A percentile compares a stretch with the other conserved stretches of the same genome.
Evolutionary conservation across 2,888 invertebrate genomes (phyloP).

Genomic region (Erebia ligea): DNA sequence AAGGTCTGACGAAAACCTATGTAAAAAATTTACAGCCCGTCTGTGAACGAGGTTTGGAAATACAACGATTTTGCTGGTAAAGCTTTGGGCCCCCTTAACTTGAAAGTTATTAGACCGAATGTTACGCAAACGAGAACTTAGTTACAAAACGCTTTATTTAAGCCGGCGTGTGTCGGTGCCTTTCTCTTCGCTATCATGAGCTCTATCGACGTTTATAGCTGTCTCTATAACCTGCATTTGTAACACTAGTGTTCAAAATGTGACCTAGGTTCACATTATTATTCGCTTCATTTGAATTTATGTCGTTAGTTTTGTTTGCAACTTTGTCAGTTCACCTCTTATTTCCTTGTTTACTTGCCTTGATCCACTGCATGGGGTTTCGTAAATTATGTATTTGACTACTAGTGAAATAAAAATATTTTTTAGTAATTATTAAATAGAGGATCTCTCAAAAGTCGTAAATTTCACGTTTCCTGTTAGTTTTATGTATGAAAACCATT

Average conservation of each 20-base stretch:
- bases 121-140: constrained; percentile 52
- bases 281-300: constrained; percentile 12
- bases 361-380: too few species aligned
- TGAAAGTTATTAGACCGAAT: constrained; percentile 51
- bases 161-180: constrained; percentile 47
- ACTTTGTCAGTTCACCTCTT: neutral
- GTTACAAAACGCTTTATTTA: constrained; percentile 56
- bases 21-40: too few species aligned
- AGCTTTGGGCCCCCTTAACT: constrained; percentile 14
- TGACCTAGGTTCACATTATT: constrained; percentile 13
- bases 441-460: too few species aligned
- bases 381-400: too few species aligned
- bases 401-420: too few species aligned
- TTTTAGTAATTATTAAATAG: too few species aligned
- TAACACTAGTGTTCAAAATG: constrained; percentile 33
- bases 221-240: constrained; percentile 20
- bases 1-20: too few species aligned
- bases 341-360: neutral
- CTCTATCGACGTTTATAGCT: constrained; percentile 33
- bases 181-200: constrained; percentile 52
- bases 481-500: too few species aligned
- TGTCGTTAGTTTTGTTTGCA: neutral
- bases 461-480: too few species aligned
- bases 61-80: too few species aligned
- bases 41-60: too few species aligned